Base-by-base conservation (phyloP, 2,888 invertebrate genomes). In the Petrophora chlorosata region DNA sequence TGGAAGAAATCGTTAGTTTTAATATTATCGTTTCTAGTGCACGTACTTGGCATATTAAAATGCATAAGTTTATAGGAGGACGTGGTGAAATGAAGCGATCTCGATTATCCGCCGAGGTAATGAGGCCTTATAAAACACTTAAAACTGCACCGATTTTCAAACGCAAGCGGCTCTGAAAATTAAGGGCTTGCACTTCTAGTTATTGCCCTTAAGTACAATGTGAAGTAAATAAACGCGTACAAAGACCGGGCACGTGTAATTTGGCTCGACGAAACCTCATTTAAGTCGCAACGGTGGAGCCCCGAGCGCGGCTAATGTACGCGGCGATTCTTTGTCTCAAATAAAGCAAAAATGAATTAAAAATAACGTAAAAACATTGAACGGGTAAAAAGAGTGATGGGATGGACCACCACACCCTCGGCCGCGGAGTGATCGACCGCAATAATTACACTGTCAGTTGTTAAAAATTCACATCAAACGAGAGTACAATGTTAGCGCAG, bases 161-260 rank as follows among this genome's bases (percentile, higher is more conserved):
- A 74, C 63, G 63, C 68, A 73, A 68, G 81, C 86, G 81, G 82
- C 74, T 63, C 61, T 63, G 65, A 59, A 85, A 86, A 87, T 87
- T 76, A 83, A 84, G 78, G 87, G 79, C 61, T 73, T 75, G 74
- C 61, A 72, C 71, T 73, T 71, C 76, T 85, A 83, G 85, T 88
- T 89, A 88, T 88, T 83, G 80, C 87, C 80, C 83, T 76, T 90
- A 90, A 90, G 84, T 90, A 85, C 88, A 85, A 89, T 79, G 82
- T 85, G 88, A 86, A 82, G 83, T 86, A 86, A 87, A 86, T 86
- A 85, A 83, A 84, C 78, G 82, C 61, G 73, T 76, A 82, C 82
- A 79, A 79, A 78, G 73, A 72, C 78, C 71, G 76, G 71, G 72
- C 75, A 75, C 76, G 69, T 86, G 82, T 86, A 89, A 89, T 90